Evolutionary conservation across 2,797 vertebrate species (phyloP), one percentile per base, ranked within the genome.

Genomic region (Psittacula derbiana): DNA sequence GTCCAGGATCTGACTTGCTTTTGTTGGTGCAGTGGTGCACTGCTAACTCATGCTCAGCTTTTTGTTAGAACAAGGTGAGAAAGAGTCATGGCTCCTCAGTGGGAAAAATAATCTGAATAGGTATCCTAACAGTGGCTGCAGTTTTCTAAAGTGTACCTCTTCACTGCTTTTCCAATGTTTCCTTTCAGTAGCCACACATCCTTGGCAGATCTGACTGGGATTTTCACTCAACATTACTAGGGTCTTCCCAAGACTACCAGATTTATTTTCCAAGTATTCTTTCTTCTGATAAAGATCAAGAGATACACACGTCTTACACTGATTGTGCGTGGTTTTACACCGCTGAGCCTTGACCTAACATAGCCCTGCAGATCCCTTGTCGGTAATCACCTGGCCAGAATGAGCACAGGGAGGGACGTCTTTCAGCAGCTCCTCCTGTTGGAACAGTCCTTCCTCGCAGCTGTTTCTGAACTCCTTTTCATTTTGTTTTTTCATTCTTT

Each of bases 261-360:
- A 57, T 62, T 46, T 69, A n/a, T 80, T 36, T 82, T 76, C 66
- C 53, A 55, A 61, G 38, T n/a, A 36, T 19, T 55, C 36, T 57
- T 88, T 57, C 58, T 47, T 76, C 53, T 52, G 28, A 43, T 44
- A 47, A 78, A 86, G 36, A 53, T 73, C 18, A 38, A 67, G 21
- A 36, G 17, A 71, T 40, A 21, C 15, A n/a, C 12, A 20, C 4
- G 8, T 14, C 12, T 62, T 24, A 36, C 4, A 62, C 5, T 11
- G 47, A n/a, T 12, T n/a, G 5, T 0, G 0, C 0, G 1, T 8
- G 3, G 2, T 30, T 89, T 76, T 43, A 23, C 10, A 61, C 6
- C 16, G 7, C 49, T 16, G 30, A 83, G 36, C 30, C 58, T 3
- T 8, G 24, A 44, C 16, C 60, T 23, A 36, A 64, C 13, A 19